Percentiles rank a stretch among this genome's conserved stretches.
phyloP scores from a whole-genome alignment of 2,797 vertebrate species.

The Scleropages formosus region DNA sequence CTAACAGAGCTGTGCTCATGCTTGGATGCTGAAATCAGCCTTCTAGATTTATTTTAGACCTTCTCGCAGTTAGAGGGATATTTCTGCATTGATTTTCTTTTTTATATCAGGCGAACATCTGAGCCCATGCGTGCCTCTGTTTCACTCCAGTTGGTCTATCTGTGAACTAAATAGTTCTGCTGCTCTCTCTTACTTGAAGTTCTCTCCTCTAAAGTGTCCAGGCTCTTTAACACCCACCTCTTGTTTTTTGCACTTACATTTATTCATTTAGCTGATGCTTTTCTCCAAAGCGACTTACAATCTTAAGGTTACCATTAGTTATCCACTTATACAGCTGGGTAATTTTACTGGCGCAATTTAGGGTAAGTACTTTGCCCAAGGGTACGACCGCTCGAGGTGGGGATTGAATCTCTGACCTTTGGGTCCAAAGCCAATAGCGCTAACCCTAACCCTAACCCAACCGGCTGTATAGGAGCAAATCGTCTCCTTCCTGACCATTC shows the following conservation, averaged over 20 bases:
- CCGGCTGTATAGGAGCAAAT: no score
- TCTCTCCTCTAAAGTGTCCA: not conserved
- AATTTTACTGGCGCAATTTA: no score
- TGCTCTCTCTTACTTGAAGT: not conserved
- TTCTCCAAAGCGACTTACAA: no score
- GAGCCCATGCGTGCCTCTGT: not conserved
- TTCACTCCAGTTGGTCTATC: not conserved
- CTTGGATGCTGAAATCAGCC: conserved; percentile 1
- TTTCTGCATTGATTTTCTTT: not conserved
- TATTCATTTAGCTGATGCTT: no score
- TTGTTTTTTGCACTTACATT: not conserved
- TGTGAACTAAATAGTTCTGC: conserved; percentile 8
- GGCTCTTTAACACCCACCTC: not conserved
- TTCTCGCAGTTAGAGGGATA: not conserved
- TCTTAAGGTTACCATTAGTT: no score
- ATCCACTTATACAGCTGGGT: no score
- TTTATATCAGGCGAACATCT: not conserved
- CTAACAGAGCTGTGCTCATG: conserved; percentile 35
- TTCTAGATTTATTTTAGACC: not conserved
- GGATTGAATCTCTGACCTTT: no score
- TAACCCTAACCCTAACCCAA: no score
- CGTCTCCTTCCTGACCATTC: no score
- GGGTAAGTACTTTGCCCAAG: no score
- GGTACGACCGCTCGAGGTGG: no score
- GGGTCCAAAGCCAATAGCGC: no score